These are phyloP conservation scores for Philopotamus ludificatus DNA, from an alignment of 1,140 invertebrate species.

Conservation along the genomic window DNA sequence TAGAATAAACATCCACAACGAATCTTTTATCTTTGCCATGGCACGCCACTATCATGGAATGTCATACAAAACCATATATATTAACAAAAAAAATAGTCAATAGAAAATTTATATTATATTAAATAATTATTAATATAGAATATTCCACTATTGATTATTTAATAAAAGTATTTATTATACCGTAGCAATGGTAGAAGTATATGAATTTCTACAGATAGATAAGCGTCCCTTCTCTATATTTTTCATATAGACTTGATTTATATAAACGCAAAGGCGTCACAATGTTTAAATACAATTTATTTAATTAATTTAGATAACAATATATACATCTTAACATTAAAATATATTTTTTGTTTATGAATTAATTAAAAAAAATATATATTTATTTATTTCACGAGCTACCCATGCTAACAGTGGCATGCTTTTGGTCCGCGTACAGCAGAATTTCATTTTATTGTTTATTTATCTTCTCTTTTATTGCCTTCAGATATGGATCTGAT, in stretches of 20 bases:
- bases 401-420: background rate
- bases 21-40: slow-evolving; percentile 23
- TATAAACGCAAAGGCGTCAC: slow-evolving; percentile 20
- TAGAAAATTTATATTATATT: no score
- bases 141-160: no score
- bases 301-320: background rate
- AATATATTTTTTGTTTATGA: no score
- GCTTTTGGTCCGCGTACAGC: slow-evolving; percentile 1
- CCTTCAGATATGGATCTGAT: slow-evolving; percentile 33
- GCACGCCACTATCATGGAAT: background rate
- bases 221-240: slow-evolving; percentile 28
- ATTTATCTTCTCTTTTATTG: slow-evolving; percentile 36
- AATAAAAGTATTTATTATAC: no score
- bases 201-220: slow-evolving; percentile 22
- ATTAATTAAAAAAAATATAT: slow-evolving; percentile 3
- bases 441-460: slow-evolving; percentile 39
- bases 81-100: no score
- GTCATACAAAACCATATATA: no score
- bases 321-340: no score
- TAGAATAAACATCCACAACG: slow-evolving; percentile 31
- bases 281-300: background rate
- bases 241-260: slow-evolving; percentile 8
- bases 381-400: background rate
- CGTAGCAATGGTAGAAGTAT: no score
- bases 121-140: no score